Percentiles rank a stretch among this genome's conserved stretches.
Evolutionary conservation across 2,797 vertebrate genomes (phyloP).

Genomic region (Gadopsis marmoratus): DNA sequence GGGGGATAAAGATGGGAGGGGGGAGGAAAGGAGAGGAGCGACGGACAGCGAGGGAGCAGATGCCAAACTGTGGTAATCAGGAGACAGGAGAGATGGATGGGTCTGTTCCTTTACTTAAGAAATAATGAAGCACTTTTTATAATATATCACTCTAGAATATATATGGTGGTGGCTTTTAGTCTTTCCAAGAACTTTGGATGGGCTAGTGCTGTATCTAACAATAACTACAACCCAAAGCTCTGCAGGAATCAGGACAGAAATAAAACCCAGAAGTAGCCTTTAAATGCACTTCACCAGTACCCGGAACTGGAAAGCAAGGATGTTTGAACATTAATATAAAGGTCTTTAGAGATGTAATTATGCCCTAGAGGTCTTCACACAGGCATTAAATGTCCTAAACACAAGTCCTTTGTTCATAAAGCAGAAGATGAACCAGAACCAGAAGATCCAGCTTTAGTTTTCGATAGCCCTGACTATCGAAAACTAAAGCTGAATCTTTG

Average conservation of each 20-base stretch:
- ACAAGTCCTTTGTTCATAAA: slow-evolving; percentile 17
- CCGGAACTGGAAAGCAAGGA: neutral
- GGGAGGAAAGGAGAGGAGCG: slow-evolving; percentile 23
- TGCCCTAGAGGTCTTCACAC: slow-evolving; percentile 14
- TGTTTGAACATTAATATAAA: slow-evolving; percentile 8
- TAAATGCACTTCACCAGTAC: neutral
- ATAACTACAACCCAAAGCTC: slow-evolving; percentile 34
- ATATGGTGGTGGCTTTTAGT: slow-evolving; percentile 31
- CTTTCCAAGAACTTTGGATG: slow-evolving; percentile 10
- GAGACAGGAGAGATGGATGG: slow-evolving; percentile 49
- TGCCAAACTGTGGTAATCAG: slow-evolving; percentile 48
- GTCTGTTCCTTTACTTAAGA: slow-evolving; percentile 45
- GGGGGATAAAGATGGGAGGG: neutral
- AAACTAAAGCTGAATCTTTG: too few relatives aligned
- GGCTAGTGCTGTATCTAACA: slow-evolving; percentile 9
- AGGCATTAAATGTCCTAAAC: neutral
- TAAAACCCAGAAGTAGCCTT: slow-evolving; percentile 13
- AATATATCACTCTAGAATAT: slow-evolving; percentile 59
- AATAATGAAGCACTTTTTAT: slow-evolving; percentile 48
- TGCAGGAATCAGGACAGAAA: slow-evolving; percentile 23
- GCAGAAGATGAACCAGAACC: neutral
- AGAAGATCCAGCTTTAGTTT: too few relatives aligned
- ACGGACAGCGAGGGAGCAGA: slow-evolving; percentile 5
- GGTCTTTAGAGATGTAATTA: neutral
- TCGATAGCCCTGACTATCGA: too few relatives aligned